These are phyloP conservation scores for Magallana nippona DNA, from an alignment of 2,888 invertebrate species.

Conservation along the genomic window DNA sequence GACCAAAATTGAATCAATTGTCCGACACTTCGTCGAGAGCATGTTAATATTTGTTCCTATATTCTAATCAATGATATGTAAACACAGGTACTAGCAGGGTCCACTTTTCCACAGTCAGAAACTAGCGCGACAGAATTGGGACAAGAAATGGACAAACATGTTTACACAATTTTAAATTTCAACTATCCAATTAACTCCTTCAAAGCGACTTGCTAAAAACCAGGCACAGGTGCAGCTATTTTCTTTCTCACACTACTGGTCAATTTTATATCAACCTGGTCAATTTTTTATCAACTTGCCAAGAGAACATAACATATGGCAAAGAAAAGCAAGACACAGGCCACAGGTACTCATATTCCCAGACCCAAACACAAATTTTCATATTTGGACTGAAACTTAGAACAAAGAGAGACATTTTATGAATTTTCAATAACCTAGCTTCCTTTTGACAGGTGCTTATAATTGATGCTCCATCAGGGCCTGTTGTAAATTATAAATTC, in stretches of 20 bases:
- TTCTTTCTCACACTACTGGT: background rate
- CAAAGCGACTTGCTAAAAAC: background rate
- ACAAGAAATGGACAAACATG: slow-evolving; percentile 16
- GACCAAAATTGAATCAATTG: slow-evolving; percentile 30
- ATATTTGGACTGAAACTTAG: background rate
- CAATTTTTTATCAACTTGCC: background rate
- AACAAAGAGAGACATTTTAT: slow-evolving; percentile 1
- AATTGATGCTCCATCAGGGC: slow-evolving; percentile 10
- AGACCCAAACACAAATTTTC: background rate
- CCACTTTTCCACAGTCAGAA: slow-evolving; percentile 7
- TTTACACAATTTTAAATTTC: slow-evolving; percentile 2
- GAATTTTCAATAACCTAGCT: background rate
- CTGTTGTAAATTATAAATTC: background rate
- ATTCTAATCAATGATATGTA: slow-evolving; percentile 25
- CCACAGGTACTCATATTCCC: no score
- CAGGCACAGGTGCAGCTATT: background rate
- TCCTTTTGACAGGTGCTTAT: slow-evolving; percentile 7
- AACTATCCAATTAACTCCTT: slow-evolving; percentile 31
- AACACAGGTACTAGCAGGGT: slow-evolving; percentile 9
- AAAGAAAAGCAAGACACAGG: no score
- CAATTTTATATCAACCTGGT: background rate
- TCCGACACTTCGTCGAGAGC: slow-evolving; percentile 13
- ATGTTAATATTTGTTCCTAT: slow-evolving; percentile 25
- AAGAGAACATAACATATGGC: background rate
- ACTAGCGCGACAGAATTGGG: background rate